A percentile compares a stretch with the other conserved stretches of the same genome.
phyloP scores from a whole-genome alignment of 2,113 vertebrate genomes.

The Triplophysa tibetana region DNA sequence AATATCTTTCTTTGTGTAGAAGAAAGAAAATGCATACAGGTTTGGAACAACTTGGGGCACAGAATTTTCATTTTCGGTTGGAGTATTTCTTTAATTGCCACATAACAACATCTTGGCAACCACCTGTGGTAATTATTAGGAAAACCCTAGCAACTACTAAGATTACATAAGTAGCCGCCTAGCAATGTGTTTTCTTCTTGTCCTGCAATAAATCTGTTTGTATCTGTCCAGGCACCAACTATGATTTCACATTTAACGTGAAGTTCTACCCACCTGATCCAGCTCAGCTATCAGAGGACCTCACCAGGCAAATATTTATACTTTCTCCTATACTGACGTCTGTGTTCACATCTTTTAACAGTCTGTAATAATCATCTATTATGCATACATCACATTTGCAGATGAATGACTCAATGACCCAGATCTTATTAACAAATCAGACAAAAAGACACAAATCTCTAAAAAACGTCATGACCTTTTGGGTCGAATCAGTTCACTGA shows the following conservation, averaged over 20 bases:
- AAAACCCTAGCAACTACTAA: not conserved
- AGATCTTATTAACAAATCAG: no score
- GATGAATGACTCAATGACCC: no score
- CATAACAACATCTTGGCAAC: not conserved
- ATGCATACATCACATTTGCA: not conserved
- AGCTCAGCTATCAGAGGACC: constrained; percentile 95
- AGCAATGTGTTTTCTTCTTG: not conserved
- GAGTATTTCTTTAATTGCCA: no score
- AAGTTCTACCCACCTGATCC: constrained; percentile 90
- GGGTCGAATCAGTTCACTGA: no score
- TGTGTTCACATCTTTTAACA: not conserved
- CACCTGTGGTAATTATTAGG: not conserved
- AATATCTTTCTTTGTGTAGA: no score
- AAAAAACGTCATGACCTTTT: no score
- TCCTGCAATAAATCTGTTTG: constrained; percentile 10
- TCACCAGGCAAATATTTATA: constrained; percentile 83
- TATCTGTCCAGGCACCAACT: constrained; percentile 61
- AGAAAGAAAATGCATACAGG: no score
- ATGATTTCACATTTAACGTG: constrained; percentile 86
- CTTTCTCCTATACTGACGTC: not conserved
- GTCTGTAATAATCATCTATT: not conserved
- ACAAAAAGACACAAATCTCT: no score
- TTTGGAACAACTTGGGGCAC: no score
- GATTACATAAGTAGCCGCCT: not conserved
- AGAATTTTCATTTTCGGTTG: no score